Base-by-base conservation (phyloP, 1,140 invertebrate genomes). In the Oryctes rhinoceros region DNA sequence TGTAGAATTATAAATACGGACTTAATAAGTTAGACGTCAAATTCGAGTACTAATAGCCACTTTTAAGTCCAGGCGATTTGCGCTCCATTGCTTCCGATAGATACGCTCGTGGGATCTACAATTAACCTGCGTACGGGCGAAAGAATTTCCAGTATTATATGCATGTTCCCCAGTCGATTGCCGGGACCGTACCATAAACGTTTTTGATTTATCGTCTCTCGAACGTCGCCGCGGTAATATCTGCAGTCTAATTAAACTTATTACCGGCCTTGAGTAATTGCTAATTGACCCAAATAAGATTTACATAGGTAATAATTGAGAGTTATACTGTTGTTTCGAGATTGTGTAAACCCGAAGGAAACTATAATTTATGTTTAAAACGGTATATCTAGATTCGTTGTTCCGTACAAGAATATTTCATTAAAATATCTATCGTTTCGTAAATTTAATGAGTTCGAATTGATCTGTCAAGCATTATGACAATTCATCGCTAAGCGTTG, bases 1-100 rank as follows among this genome's bases (percentile, higher is more conserved):
- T n/a, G 49, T 59, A 59, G 53, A n/a, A 59, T 59, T 59, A 59
- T 59, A 59, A 59, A 59, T 59, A 59, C n/a, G 53, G 18, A 59
- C 15, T 59, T 59, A 59, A 59, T 59, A 59, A 59, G 53, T 59
- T 59, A 59, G 53, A 59, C 53, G 53, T 59, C 15, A 59, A 59
- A 59, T 59, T 59, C 53, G 53, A 15, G 53, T 59, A 59, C 53
- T 59, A 59, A 59, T 59, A 59, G 53, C 53, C n/a, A 59, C 53
- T 18, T 59, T 59, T 59, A 59, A 30, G 53, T 4, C 53, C 4
- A n/a, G 47, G 53, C 53, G 53, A 59, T 59, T 59, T 59, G 15
- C 18, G 53, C 53, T 18, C 53, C 53, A 59, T 15, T 59, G 53
- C 53, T 59, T 59, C 53, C 53, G 53, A 59, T 59, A 59, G 53